Base-by-base conservation (phyloP, 1,140 invertebrate species). In the Scaptomyza hsui region DNA sequence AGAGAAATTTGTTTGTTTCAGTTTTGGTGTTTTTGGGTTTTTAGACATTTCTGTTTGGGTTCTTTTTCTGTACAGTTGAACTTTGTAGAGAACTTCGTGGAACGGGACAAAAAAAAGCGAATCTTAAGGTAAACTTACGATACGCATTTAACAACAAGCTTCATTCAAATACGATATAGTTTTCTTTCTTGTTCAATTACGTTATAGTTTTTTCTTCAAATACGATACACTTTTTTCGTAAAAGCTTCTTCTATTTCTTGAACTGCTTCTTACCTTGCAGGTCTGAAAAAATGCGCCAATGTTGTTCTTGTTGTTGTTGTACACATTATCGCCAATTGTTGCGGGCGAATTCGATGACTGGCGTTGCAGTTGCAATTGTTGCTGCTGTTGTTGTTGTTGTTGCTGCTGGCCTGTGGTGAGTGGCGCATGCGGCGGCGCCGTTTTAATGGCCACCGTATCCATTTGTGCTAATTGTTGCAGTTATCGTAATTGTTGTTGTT, bases 281-380 rank as follows among this genome's bases (percentile, higher is more conserved):
- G 90, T 91, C 72, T 91, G 90, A 62, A 91, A 91, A 52, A 91
- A 91, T 29, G 90, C 90, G 57, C 90, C 90, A 81, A 91, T 75
- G 62, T 72, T 90, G 63, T 79, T 77, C 60, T 82, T 90, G 52
- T 56, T 64, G 52, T 49, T 49, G 69, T 52, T 65, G 59, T 37
- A 55, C 29, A 69, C 65, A 57, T 60, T 55, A 52, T 47, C 55
- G 62, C 51, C 48, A 82, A 67, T 82, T 85, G 80, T 26, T 56
- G 64, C 48, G 13, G 39, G 47, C 24, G 70, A 60, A 45, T 72
- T 69, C 39, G 60, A 42, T 35, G 29, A 44, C 4, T 70, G 74
- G 12, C 65, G 62, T 12, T 68, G 70, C 21, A 32, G 47, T 41
- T 65, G 74, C 12, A 49, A 80, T n/a, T 47, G 72, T 13, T 78